Percentiles rank a stretch among this genome's conserved stretches.
Conservation (phyloP, 2,888 invertebrate species). For the Stomorhina lunata region DNA sequence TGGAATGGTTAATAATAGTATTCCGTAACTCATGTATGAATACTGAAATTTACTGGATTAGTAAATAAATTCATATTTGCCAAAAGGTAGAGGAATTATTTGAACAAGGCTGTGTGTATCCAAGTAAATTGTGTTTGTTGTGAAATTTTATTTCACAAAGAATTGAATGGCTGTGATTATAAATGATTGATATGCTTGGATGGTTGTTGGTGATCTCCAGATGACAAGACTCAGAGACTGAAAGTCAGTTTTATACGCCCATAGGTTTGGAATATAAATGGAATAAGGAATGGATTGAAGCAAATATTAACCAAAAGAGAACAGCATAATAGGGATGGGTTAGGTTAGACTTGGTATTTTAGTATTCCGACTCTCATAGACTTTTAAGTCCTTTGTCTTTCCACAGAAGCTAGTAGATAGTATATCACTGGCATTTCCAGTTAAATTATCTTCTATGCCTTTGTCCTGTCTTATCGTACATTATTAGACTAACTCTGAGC, state of each 20-base stretch:
- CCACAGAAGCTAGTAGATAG: too few relatives aligned
- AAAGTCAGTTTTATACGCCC: not conserved
- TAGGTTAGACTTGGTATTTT: too few relatives aligned
- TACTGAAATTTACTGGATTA: not conserved
- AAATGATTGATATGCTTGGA: constrained; percentile 44
- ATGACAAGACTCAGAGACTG: constrained; percentile 25
- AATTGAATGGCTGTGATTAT: constrained; percentile 31
- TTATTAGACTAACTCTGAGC: too few relatives aligned
- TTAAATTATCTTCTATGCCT: too few relatives aligned
- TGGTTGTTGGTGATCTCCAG: constrained; percentile 18
- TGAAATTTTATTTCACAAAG: not conserved
- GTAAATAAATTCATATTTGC: not conserved
- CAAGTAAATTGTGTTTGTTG: not conserved
- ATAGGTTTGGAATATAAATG: too few relatives aligned
- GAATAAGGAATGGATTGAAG: too few relatives aligned
- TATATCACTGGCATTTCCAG: too few relatives aligned
- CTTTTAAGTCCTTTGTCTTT: too few relatives aligned
- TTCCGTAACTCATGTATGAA: not conserved
- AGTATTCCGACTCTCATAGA: too few relatives aligned
- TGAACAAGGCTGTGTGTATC: not conserved
- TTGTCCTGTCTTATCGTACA: too few relatives aligned
- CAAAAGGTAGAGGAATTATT: not conserved
- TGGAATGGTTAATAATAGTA: not conserved
- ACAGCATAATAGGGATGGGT: too few relatives aligned
- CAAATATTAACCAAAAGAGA: too few relatives aligned